Percentiles rank a stretch among this genome's conserved stretches.
Evolutionary conservation across 1,140 invertebrate genomes (phyloP).

Genomic region (Lithobius niger): DNA sequence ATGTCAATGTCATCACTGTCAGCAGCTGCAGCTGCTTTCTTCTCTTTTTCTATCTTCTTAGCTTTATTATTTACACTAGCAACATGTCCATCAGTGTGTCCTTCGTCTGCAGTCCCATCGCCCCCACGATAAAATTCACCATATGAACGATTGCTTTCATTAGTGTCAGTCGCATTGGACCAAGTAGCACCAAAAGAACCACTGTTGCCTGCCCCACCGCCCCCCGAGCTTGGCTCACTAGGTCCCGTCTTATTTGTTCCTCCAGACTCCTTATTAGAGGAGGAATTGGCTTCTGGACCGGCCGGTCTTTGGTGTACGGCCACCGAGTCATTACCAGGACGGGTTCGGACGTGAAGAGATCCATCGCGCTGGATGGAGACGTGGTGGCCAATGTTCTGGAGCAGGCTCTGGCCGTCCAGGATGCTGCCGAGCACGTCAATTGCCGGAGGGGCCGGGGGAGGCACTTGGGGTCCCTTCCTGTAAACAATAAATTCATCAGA

Average conservation of each 20-base stretch:
- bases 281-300: neutral
- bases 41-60: neutral
- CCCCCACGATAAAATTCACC: neutral
- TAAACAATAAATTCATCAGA: too few species aligned
- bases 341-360: neutral
- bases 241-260: neutral
- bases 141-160: neutral
- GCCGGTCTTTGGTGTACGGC: neutral
- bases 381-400: too few species aligned
- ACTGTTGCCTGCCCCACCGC: neutral
- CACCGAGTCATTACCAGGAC: neutral
- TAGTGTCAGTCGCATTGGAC: neutral
- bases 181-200: neutral
- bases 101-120: neutral
- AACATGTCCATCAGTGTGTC: neutral
- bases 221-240: neutral
- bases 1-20: conserved; percentile 32
- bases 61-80: neutral
- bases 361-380: neutral
- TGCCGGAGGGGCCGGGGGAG: too few species aligned
- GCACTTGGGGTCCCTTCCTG: too few species aligned
- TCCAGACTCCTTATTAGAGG: too few species aligned
- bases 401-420: neutral
- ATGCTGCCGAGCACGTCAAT: neutral
- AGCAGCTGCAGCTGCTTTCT: neutral